Evolutionary conservation across 2,888 invertebrate species (phyloP).

Genomic region (Brassicogethes aeneus): DNA sequence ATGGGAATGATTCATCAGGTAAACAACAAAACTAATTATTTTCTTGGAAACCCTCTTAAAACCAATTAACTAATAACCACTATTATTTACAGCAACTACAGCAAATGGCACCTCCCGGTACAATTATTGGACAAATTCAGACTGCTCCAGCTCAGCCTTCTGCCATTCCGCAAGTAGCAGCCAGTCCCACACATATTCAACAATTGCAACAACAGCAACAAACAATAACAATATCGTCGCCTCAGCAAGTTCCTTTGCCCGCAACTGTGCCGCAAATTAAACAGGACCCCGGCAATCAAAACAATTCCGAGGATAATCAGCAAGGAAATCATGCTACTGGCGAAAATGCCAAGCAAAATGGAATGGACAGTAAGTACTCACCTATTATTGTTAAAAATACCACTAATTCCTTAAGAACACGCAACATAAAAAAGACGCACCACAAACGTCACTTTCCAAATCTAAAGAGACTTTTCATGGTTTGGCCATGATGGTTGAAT

Average conservation of each 20-base stretch:
- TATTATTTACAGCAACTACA: not conserved
- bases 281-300: conserved; percentile 11
- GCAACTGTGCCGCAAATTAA: conserved; percentile 24
- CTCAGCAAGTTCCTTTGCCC: conserved; percentile 35
- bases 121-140: conserved; percentile 41
- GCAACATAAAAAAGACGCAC: too few species aligned
- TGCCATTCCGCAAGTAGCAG: conserved; percentile 31
- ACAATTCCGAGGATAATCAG: conserved; percentile 6
- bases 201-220: conserved; percentile 27
- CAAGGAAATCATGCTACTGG: conserved; percentile 11
- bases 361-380: conserved; percentile 22
- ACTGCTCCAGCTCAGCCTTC: conserved; percentile 28
- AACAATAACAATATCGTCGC: conserved; percentile 30
- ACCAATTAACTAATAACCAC: too few species aligned
- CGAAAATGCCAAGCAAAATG: conserved; percentile 23
- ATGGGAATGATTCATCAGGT: conserved; percentile 52
- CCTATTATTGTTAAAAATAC: too few species aligned
- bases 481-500: too few species aligned
- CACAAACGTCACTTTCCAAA: too few species aligned
- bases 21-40: too few species aligned
- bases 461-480: too few species aligned
- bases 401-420: too few species aligned
- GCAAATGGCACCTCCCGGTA: conserved; percentile 46
- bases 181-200: conserved; percentile 31
- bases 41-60: too few species aligned